A percentile compares a stretch with the other conserved stretches of the same genome.
These are phyloP conservation scores for Ceratosolen fusciceps DNA, from an alignment of 1,140 invertebrate species.

Conservation along the genomic window DNA sequence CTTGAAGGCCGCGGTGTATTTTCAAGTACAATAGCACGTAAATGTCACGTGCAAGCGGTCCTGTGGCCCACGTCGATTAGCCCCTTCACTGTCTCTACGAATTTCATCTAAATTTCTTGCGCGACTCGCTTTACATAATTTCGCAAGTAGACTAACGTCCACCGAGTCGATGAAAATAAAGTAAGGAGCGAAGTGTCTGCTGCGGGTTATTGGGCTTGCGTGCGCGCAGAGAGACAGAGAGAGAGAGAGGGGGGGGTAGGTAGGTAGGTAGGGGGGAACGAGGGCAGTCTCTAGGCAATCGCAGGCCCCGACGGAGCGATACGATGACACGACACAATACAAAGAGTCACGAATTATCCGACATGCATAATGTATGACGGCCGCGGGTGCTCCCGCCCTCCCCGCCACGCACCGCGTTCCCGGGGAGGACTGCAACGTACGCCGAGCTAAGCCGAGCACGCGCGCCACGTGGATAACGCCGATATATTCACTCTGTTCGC, in stretches of 20 bases:
- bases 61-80: neutral
- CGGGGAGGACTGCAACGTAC: constrained; percentile 55
- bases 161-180: constrained; percentile 12
- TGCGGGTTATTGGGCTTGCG: no score
- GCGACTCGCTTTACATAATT: constrained; percentile 5
- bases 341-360: constrained; percentile 64
- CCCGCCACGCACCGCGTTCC: neutral
- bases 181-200: neutral
- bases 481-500: constrained; percentile 1
- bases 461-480: constrained; percentile 19
- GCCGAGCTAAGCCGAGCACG: constrained; percentile 50
- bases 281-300: constrained; percentile 53
- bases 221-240: constrained; percentile 19
- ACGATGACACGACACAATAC: constrained; percentile 63
- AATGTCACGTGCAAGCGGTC: neutral
- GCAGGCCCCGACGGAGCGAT: constrained; percentile 54
- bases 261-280: constrained; percentile 42
- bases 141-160: neutral
- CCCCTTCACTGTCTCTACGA: neutral
- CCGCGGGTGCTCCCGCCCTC: neutral
- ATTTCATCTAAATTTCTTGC: constrained; percentile 2
- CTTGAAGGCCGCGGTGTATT: neutral
- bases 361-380: constrained; percentile 59
- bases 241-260: constrained; percentile 27
- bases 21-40: neutral